Base-by-base conservation (phyloP, 2,113 vertebrate species). In the Albula goreensis region DNA sequence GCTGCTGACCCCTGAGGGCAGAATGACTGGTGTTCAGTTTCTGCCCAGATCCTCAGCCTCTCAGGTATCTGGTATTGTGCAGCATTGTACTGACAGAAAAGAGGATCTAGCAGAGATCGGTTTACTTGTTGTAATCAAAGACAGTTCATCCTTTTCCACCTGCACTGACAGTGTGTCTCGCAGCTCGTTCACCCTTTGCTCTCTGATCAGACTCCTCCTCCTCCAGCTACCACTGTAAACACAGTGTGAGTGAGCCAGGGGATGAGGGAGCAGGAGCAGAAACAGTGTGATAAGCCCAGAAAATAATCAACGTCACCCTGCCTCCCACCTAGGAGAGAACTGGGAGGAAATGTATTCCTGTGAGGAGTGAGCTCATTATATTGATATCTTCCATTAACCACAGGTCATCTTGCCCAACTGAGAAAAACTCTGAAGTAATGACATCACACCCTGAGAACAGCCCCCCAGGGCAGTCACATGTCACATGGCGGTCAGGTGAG, bases 1-100 rank as follows among this genome's bases (percentile, higher is more conserved):
- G 6, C 53, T 6, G 53, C 12, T 12, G 53, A 12, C 53, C 53
- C 53, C 12, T 12, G 12, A 12, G 53, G 53, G 53, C 53, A 9
- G 53, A 12, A 56, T 56, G 12, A 12, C 53, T 56, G n/a, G 25
- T 57, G 49, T 82, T 22, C 22, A 3, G 49, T 85, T 9, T 86
- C 8, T 82, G 51, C 81, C 50, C 80, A 50, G 50, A 53, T 48
- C 41, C 78, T 17, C 53, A 17, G 4, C 80, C 51, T 83, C 78
- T 91, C 86, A 57, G 81, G 88, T 93, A 53, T 89, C 89, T 57
- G 49, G 82, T 77, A 5, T 63, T 85, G 86, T 89, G 13, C 85
- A 50, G 15, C 22, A 41, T 41, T 41, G 31, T 41, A 1, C 31
- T 88, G 85, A 82, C 31, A 78, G 80, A 41, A 83, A 70, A 63